These are phyloP conservation scores for Abrostola triplasia DNA, from an alignment of 2,888 invertebrate species.

Conservation along the genomic window DNA sequence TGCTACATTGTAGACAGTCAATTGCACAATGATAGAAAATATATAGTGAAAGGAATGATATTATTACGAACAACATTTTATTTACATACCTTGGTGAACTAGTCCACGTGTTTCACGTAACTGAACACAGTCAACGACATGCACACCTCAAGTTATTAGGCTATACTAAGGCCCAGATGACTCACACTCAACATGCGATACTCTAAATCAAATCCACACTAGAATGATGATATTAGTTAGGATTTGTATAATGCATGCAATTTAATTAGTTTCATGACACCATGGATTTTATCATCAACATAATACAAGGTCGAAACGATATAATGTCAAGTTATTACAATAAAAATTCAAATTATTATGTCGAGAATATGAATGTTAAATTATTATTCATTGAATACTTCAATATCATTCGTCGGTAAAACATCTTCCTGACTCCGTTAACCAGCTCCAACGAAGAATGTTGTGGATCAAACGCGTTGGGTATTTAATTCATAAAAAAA, in stretches of 20 bases:
- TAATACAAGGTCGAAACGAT: constrained; percentile 19
- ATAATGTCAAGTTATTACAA: constrained; percentile 24
- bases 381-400: constrained; percentile 37
- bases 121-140: constrained; percentile 10
- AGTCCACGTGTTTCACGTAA: constrained; percentile 6
- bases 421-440: neutral
- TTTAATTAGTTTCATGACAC: constrained; percentile 15
- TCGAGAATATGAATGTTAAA: constrained; percentile 30
- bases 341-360: constrained; percentile 41
- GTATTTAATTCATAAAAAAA: neutral
- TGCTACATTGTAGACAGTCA: too few relatives aligned
- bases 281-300: constrained; percentile 31
- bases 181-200: constrained; percentile 5
- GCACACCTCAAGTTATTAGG: constrained; percentile 10
- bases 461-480: neutral
- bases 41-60: too few relatives aligned
- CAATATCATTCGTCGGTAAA: constrained; percentile 14
- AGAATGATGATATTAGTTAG: neutral
- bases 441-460: constrained; percentile 3
- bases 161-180: constrained; percentile 3
- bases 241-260: constrained; percentile 11
- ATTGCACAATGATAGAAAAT: too few relatives aligned
- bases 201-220: constrained; percentile 7
- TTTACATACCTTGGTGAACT: constrained; percentile 14
- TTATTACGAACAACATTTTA: neutral